Evolutionary conservation across 1,140 invertebrate genomes (phyloP).

Genomic region (Eurosta solidaginis): DNA sequence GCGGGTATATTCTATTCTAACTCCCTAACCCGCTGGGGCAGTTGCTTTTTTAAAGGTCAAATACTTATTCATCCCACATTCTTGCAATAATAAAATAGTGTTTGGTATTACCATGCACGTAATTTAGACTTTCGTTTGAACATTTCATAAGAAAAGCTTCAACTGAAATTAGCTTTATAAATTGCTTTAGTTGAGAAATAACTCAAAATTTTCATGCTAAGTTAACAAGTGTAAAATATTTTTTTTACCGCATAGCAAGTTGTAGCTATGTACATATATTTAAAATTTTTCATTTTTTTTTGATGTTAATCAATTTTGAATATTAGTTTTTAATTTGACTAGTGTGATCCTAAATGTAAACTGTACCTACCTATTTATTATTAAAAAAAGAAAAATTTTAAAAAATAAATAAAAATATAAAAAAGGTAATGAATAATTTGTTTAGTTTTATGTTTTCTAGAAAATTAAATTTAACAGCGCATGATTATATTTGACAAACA

Average conservation of each 20-base stretch:
- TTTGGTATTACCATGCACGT: too few species aligned
- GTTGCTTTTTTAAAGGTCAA: too few species aligned
- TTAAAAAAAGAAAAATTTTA: neutral
- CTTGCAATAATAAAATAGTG: too few species aligned
- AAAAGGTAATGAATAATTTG: too few species aligned
- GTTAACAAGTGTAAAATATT: neutral
- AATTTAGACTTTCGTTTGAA: too few species aligned
- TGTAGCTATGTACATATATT: neutral
- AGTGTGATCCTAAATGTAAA: constrained; percentile 20
- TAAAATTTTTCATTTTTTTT: neutral
- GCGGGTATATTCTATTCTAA: too few species aligned
- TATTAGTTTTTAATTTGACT: constrained; percentile 19
- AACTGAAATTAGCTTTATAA: constrained; percentile 7
- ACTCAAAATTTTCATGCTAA: neutral
- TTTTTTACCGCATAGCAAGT: neutral
- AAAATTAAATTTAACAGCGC: neutral
- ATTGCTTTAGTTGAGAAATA: neutral
- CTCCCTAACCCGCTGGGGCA: too few species aligned
- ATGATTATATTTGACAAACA: neutral
- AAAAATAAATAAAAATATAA: neutral
- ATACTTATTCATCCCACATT: too few species aligned
- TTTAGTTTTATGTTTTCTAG: neutral
- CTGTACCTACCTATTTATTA: constrained; percentile 20
- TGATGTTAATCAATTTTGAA: neutral
- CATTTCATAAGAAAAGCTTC: too few species aligned